Percentiles rank a stretch among this genome's conserved stretches.
These are phyloP conservation scores for Delphinapterus leucas DNA, from an alignment of 2,113 vertebrate species.

Conservation along the genomic window DNA sequence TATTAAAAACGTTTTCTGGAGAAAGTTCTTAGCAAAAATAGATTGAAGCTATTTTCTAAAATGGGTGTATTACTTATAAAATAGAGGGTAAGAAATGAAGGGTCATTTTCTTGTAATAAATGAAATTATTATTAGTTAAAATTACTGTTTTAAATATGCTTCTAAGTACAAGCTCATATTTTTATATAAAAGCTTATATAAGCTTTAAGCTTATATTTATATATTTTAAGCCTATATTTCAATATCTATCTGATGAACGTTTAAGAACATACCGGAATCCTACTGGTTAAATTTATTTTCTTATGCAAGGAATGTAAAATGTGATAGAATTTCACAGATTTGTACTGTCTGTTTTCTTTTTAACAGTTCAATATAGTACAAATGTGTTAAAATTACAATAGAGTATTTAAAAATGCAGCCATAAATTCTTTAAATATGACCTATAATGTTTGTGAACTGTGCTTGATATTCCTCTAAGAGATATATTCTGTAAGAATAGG, in stretches of 20 bases:
- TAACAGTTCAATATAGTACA: not conserved
- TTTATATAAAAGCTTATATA: too few species aligned
- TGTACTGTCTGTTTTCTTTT: not conserved
- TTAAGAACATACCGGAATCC: not conserved
- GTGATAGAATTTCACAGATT: not conserved
- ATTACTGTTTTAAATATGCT: not conserved
- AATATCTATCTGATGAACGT: too few species aligned
- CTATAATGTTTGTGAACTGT: not conserved
- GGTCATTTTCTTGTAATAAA: not conserved
- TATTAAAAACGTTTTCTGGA: not conserved
- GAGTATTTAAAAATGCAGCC: slow-evolving; percentile 1
- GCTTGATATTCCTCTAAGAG: not conserved
- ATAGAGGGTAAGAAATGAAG: not conserved
- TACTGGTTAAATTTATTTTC: not conserved
- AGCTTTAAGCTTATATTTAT: too few species aligned
- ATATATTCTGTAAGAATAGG: not conserved
- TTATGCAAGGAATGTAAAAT: not conserved
- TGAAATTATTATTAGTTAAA: not conserved
- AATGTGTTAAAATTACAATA: not conserved
- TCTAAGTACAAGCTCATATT: not conserved
- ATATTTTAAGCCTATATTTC: too few species aligned
- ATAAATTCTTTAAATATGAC: slow-evolving; percentile 31
- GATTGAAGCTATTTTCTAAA: not conserved
- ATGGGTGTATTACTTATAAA: not conserved
- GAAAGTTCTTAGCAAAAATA: not conserved